Conservation (phyloP, 2,797 vertebrate species). For the Crenichthys baileyi region DNA sequence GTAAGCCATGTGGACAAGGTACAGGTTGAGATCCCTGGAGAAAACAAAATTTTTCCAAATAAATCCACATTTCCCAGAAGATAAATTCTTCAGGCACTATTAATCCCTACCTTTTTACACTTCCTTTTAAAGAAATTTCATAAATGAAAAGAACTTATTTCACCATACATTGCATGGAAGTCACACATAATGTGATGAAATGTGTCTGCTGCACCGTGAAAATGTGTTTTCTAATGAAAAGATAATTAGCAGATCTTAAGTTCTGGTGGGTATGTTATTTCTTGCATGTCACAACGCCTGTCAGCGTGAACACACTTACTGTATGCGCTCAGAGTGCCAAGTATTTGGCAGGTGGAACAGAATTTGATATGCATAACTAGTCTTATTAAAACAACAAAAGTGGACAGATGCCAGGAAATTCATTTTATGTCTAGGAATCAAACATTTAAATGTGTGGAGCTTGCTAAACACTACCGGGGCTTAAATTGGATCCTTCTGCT, state of each 20-base stretch:
- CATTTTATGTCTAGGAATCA: background rate
- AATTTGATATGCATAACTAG: background rate
- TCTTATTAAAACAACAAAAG: background rate
- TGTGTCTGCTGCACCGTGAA: background rate
- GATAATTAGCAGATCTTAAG: background rate
- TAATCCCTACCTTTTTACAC: background rate
- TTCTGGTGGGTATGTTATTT: background rate
- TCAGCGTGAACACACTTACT: background rate
- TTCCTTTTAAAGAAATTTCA: background rate
- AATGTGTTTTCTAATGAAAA: background rate
- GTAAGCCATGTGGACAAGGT: conserved; percentile 98
- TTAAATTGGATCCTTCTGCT: background rate
- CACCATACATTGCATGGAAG: background rate
- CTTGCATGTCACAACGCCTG: background rate
- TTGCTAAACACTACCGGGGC: background rate
- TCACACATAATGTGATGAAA: background rate
- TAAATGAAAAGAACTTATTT: background rate
- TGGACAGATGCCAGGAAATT: background rate
- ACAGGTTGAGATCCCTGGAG: conserved; percentile 89
- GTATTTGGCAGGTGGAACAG: background rate
- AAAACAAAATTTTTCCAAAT: conserved; percentile 5
- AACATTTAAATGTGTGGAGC: background rate
- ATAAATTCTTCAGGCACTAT: background rate
- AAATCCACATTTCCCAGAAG: background rate
- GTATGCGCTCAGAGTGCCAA: background rate